Evolutionary conservation across 2,888 invertebrate species (phyloP).

Genomic region (Drosophila meridionalis): DNA sequence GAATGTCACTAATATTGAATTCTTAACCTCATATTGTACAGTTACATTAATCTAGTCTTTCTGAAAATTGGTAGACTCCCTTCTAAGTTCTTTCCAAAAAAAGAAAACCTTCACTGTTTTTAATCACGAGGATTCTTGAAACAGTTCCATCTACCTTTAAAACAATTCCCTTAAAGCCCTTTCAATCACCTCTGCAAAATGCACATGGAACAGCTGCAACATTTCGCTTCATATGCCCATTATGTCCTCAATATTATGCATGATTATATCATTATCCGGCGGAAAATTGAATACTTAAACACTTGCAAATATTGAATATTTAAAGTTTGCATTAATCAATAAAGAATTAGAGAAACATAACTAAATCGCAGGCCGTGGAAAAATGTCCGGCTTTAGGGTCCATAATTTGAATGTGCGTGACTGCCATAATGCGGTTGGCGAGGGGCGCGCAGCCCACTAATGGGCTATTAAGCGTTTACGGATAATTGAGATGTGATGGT

Average conservation of each 20-base stretch:
- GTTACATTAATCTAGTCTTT: no score
- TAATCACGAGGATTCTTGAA: no score
- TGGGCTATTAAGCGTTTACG: constrained; percentile 45
- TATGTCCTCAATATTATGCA: not conserved
- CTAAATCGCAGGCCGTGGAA: not conserved
- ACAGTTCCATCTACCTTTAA: no score
- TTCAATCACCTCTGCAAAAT: no score
- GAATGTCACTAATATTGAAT: no score
- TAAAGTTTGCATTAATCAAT: constrained; percentile 7
- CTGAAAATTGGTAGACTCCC: no score
- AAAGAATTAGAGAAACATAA: not conserved
- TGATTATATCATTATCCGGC: not conserved
- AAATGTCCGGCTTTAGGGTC: constrained; percentile 2
- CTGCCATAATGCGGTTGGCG: constrained; percentile 28
- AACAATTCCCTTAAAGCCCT: no score
- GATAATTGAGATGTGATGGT: constrained; percentile 29
- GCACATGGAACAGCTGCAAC: no score
- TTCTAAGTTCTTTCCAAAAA: no score
- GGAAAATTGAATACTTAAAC: constrained; percentile 2
- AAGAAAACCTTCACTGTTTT: no score
- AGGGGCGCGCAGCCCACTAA: constrained; percentile 35
- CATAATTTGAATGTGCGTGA: constrained; percentile 40
- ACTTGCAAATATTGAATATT: constrained; percentile 1
- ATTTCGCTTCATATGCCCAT: not conserved
- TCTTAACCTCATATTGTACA: no score